Conservation (phyloP, 2,113 vertebrate species). For the Taxidea taxus region DNA sequence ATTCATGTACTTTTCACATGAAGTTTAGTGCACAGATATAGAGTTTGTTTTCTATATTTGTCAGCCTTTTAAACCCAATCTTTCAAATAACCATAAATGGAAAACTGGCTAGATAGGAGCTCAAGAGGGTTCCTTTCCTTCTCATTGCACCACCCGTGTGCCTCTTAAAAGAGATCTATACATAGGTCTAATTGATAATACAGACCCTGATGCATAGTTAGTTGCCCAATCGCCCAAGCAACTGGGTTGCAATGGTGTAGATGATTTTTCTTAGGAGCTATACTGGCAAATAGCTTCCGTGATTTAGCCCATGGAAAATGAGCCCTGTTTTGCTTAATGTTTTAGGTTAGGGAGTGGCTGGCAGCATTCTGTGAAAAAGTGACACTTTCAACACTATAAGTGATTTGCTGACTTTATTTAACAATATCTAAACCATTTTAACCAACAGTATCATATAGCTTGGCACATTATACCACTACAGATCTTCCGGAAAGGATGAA, state of each 20-base stretch:
- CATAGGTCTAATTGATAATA: slow-evolving; percentile 42
- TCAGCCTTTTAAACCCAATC: not conserved
- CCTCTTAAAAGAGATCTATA: slow-evolving; percentile 58
- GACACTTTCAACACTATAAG: slow-evolving; percentile 77
- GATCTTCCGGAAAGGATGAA: slow-evolving; percentile 80
- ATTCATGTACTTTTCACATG: not conserved
- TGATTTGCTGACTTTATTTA: slow-evolving; percentile 81
- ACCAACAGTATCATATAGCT: slow-evolving; percentile 72
- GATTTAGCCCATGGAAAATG: slow-evolving; percentile 59
- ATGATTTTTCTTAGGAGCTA: slow-evolving; percentile 54
- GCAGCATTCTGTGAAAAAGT: slow-evolving; percentile 76
- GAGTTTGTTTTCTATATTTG: not conserved
- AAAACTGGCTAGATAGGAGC: slow-evolving; percentile 41
- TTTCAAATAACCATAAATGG: slow-evolving; percentile 21
- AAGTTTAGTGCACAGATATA: not conserved
- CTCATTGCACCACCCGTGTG: not conserved
- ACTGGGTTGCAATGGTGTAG: slow-evolving; percentile 39
- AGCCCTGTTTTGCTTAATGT: slow-evolving; percentile 73
- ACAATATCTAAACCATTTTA: slow-evolving; percentile 76
- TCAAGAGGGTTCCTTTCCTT: slow-evolving; percentile 1
- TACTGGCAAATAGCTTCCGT: slow-evolving; percentile 46
- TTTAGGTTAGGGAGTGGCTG: slow-evolving; percentile 81
- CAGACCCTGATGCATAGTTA: slow-evolving; percentile 47
- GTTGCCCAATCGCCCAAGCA: slow-evolving; percentile 61
- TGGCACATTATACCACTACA: slow-evolving; percentile 77